These are phyloP conservation scores for Ormyrus nitidulus DNA, from an alignment of 2,888 invertebrate genomes.

Conservation along the genomic window DNA sequence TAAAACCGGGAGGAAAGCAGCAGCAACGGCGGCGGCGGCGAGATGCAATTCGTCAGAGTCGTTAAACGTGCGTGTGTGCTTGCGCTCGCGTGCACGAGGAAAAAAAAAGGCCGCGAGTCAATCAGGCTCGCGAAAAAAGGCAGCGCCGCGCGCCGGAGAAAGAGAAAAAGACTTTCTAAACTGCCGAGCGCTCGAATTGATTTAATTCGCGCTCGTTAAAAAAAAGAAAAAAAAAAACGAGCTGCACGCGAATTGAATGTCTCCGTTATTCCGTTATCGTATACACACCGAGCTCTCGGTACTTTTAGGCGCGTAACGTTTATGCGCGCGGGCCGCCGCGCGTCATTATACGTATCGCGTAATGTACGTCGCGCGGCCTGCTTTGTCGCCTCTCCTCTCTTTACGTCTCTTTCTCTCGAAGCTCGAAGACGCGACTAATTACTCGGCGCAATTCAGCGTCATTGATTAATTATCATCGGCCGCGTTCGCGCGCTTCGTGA, in stretches of 20 bases:
- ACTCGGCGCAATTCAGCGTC: conserved; percentile 37
- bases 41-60: too few species aligned
- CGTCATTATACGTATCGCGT: too few species aligned
- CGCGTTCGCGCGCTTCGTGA: background rate
- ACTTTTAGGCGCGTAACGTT: too few species aligned
- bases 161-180: conserved; percentile 8
- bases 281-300: too few species aligned
- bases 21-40: too few species aligned
- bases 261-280: conserved; percentile 5
- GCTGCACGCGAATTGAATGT: background rate
- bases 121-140: background rate
- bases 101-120: conserved; percentile 13
- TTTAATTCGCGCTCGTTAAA: background rate
- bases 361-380: too few species aligned
- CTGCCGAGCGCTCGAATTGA: background rate
- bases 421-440: background rate
- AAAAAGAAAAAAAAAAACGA: too few species aligned
- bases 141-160: background rate
- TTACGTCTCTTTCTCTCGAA: too few species aligned
- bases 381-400: too few species aligned
- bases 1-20: background rate
- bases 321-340: too few species aligned
- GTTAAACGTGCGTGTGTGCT: too few species aligned
- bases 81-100: background rate
- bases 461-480: conserved; percentile 30